Evolutionary conservation across 30 jellyfish, hydroid and myxozoan genomes (phyloP), one percentile per base, ranked within the genome.

Genomic region (Aurelia aurita): DNA sequence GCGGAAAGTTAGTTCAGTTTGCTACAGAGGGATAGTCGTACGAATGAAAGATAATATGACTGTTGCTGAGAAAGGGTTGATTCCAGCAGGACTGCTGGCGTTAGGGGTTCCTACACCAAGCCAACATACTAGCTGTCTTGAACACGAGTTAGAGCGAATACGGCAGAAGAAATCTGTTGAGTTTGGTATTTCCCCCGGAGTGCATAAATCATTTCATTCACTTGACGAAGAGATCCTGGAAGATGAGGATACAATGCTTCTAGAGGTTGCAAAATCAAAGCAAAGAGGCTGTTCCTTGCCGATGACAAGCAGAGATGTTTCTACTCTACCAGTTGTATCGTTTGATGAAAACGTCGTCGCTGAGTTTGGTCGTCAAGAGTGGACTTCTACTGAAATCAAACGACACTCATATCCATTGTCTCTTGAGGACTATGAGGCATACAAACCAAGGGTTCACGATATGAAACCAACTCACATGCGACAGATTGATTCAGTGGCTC

Each of bases 21-120:
- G 97, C 43, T 90, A 62, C 55, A 77, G 66, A 19, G 97, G 97
- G 15, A 74, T 90, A 28, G 82, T 79, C 18, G 89, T 90, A 0
- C 82, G 61, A 8, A 74, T 82, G 86, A 73, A 59, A 25, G 95
- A 82, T 13, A 71, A 68, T 28, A 69, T 87, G 87, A 79, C 92
- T 5, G 64, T 70, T 14, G 77, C 80, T 3, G 91, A 90, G 64
- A 90, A 90, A 34, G 91, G 92, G 43, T 23, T 90, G 19, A 55
- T 82, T 4, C 97, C 87, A 12, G 97, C 95, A 15, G 97, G 91
- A 11, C 71, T 90, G 66, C 57, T 90, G 12, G 77, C 91, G 26
- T 20, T 90, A 35, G 71, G 90, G 21, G 74, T 90, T 7, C 95
- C 97, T 3, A 69, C 95, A 6, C 97, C 97, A 39, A 90, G 97